Conservation (phyloP, 2,888 invertebrate species). For the Theretra japonica region DNA sequence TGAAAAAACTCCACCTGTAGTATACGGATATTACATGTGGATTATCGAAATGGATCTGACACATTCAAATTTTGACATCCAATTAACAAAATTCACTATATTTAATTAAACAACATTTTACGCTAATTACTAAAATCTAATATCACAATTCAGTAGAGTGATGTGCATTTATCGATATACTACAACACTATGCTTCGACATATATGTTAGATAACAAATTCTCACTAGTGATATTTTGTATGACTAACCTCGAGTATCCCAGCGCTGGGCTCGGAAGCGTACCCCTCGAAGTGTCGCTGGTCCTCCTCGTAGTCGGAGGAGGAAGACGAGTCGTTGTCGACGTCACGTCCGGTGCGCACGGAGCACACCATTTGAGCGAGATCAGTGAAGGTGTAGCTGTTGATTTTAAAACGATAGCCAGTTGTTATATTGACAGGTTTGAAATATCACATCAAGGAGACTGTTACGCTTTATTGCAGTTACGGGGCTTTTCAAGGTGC, state of each 20-base stretch:
- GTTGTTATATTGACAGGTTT: background rate
- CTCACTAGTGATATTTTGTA: background rate
- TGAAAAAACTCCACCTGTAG: background rate
- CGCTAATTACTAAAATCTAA: background rate
- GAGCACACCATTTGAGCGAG: constrained; percentile 97
- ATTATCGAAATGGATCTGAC: background rate
- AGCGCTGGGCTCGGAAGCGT: constrained; percentile 91
- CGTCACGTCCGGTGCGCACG: constrained; percentile 84
- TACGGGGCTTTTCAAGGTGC: too few relatives aligned
- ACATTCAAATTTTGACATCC: background rate
- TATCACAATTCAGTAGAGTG: background rate
- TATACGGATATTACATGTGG: background rate
- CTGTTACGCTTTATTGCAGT: too few relatives aligned
- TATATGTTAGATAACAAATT: constrained; percentile 7
- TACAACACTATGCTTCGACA: background rate
- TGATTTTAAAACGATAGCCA: constrained; percentile 26
- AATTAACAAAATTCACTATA: background rate
- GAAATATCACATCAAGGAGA: too few relatives aligned
- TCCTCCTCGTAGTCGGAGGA: constrained; percentile 88
- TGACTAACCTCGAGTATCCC: constrained; percentile 75
- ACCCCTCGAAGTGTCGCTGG: constrained; percentile 91
- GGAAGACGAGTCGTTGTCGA: constrained; percentile 82
- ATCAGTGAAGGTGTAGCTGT: constrained; percentile 94
- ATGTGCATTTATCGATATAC: constrained; percentile 6
- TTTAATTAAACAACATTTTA: background rate